A percentile compares a stretch with the other conserved stretches of the same genome.
These are phyloP conservation scores for Neosilurus hyrtlii DNA, from an alignment of 2,797 vertebrate genomes.

Conservation along the genomic window DNA sequence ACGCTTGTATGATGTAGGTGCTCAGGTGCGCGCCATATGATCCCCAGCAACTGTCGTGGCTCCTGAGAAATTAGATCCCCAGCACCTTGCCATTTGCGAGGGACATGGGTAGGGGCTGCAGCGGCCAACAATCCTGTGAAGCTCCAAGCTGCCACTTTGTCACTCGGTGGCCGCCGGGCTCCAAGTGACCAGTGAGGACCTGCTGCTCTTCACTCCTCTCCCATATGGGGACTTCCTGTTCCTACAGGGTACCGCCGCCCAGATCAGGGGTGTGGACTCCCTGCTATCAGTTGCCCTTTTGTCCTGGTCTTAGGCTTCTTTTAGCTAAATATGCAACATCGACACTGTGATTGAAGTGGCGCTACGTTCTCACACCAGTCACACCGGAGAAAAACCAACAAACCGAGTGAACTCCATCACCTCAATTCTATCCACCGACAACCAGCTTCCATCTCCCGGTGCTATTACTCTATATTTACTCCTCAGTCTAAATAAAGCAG, in stretches of 20 bases:
- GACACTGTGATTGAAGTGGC: not conserved
- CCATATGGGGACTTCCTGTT: constrained; percentile 56
- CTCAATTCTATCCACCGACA: not conserved
- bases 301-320: constrained; percentile 15
- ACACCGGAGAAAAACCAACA: not conserved
- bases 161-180: constrained; percentile 27
- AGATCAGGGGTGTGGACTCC: constrained; percentile 28
- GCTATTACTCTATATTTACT: constrained; percentile 21
- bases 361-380: not conserved
- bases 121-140: constrained; percentile 50
- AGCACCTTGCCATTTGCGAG: constrained; percentile 39
- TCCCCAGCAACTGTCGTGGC: constrained; percentile 1
- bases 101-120: constrained; percentile 28
- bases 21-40: constrained; percentile 26
- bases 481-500: constrained; percentile 15
- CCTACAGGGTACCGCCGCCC: constrained; percentile 39
- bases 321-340: constrained; percentile 2
- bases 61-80: constrained; percentile 26
- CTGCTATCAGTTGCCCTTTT: constrained; percentile 36
- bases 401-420: not conserved
- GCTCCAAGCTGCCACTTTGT: constrained; percentile 53
- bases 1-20: not conserved
- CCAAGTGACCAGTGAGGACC: constrained; percentile 46
- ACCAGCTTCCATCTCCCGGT: constrained; percentile 9
- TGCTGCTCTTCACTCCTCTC: constrained; percentile 48